A percentile compares a stretch with the other conserved stretches of the same genome.
Evolutionary conservation across 1,140 invertebrate genomes (phyloP).

Genomic region (Drosophila seguyi): DNA sequence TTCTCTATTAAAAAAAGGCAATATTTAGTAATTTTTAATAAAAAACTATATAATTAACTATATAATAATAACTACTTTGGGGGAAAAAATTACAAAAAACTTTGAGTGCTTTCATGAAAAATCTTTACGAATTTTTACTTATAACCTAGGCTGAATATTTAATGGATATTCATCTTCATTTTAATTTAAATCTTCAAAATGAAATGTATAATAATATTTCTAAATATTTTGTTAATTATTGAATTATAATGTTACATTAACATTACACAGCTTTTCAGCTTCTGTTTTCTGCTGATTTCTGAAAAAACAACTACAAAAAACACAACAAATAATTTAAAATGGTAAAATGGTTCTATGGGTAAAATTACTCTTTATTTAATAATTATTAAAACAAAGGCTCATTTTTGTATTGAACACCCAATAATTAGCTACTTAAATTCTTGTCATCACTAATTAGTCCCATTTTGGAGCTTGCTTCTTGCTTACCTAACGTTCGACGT

Average conservation of each 20-base stretch:
- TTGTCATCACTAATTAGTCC: slow-evolving; percentile 2
- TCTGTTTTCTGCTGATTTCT: not conserved
- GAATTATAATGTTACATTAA: not conserved
- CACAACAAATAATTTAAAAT: not conserved
- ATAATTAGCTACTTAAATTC: not conserved
- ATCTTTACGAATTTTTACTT: no score
- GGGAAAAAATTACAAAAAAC: no score
- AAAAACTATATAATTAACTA: no score
- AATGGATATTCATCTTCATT: not conserved
- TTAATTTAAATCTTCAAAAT: not conserved
- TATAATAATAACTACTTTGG: no score
- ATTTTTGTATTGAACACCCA: not conserved
- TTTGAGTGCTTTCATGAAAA: no score
- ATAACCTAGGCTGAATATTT: not conserved
- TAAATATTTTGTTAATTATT: not conserved
- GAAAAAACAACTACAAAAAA: not conserved
- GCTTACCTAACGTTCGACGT: not conserved
- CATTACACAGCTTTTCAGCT: not conserved
- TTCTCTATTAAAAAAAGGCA: no score
- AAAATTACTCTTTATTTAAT: not conserved
- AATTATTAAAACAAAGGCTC: not conserved
- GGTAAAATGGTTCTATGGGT: rapidly evolving
- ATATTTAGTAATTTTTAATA: no score
- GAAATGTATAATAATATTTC: not conserved
- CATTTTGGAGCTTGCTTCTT: not conserved